Evolutionary conservation across 2,797 vertebrate species (phyloP).

Genomic region (Hirundo rustica): DNA sequence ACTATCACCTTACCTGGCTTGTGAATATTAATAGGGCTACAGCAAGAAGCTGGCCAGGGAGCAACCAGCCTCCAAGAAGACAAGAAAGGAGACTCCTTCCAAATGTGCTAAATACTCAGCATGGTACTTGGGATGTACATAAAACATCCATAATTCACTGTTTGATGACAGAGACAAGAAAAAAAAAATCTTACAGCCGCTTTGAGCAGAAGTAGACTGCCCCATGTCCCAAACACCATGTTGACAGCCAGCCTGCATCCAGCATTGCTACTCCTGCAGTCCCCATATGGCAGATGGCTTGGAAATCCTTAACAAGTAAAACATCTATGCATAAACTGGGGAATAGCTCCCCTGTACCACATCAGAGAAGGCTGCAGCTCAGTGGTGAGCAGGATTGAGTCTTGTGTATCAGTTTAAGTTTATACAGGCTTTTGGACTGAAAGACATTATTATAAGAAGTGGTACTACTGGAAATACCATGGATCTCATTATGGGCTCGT

Average conservation of each 20-base stretch:
- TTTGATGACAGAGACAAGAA: background rate
- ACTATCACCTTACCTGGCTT: background rate
- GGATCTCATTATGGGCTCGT: constrained; percentile 23
- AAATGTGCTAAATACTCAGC: background rate
- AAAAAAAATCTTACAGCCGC: background rate
- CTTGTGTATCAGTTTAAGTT: background rate
- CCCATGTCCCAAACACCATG: background rate
- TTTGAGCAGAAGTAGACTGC: background rate
- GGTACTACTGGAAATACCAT: constrained; percentile 1
- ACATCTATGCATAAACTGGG: background rate
- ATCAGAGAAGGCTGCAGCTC: background rate
- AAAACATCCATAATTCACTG: background rate
- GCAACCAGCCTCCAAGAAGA: background rate
- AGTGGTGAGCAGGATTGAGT: background rate
- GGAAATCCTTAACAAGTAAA: background rate
- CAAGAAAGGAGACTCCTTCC: background rate
- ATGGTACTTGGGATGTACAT: rapidly evolving
- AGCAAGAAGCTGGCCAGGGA: background rate
- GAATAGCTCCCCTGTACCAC: background rate
- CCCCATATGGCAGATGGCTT: background rate
- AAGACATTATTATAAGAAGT: background rate
- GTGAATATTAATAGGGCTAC: background rate
- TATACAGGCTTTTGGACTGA: background rate
- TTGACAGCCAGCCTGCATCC: background rate
- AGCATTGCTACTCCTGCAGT: background rate